These are phyloP conservation scores for Bombycilla garrulus DNA, from an alignment of 2,113 vertebrate genomes.

Conservation along the genomic window DNA sequence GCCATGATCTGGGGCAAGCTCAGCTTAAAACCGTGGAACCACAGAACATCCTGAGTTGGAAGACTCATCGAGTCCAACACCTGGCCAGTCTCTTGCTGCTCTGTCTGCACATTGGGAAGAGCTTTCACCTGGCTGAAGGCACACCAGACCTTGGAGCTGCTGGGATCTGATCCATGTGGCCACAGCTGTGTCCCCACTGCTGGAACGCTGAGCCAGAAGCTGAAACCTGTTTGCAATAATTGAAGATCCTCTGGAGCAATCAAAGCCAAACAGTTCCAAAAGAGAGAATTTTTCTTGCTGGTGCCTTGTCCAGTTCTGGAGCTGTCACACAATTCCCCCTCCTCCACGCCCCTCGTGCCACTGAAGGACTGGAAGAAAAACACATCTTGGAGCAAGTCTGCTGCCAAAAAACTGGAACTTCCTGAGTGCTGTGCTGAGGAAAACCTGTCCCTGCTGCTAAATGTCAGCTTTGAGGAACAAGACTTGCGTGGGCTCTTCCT, in stretches of 20 bases:
- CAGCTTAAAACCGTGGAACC: neutral
- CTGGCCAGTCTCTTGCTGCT: neutral
- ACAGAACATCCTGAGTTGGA: neutral
- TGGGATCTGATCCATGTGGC: neutral
- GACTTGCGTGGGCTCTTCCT: neutral
- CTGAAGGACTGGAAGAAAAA: neutral
- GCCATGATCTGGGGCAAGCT: neutral
- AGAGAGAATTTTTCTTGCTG: neutral
- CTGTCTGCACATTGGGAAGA: neutral
- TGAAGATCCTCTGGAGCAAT: neutral
- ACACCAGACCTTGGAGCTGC: neutral
- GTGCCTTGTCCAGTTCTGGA: accelerated
- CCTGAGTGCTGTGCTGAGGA: neutral
- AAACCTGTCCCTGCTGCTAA: neutral
- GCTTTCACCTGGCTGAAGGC: neutral
- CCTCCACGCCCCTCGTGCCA: neutral
- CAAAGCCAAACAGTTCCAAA: neutral
- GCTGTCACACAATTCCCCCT: neutral
- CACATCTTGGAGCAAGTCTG: neutral
- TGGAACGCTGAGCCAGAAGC: neutral
- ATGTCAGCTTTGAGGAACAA: neutral
- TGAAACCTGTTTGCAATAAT: neutral
- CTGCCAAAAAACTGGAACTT: neutral
- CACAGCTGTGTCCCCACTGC: neutral
- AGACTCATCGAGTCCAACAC: neutral